Percentiles rank a stretch among this genome's conserved stretches.
phyloP scores from a whole-genome alignment of 1,140 invertebrate species.

The Drosophila carrolli region DNA sequence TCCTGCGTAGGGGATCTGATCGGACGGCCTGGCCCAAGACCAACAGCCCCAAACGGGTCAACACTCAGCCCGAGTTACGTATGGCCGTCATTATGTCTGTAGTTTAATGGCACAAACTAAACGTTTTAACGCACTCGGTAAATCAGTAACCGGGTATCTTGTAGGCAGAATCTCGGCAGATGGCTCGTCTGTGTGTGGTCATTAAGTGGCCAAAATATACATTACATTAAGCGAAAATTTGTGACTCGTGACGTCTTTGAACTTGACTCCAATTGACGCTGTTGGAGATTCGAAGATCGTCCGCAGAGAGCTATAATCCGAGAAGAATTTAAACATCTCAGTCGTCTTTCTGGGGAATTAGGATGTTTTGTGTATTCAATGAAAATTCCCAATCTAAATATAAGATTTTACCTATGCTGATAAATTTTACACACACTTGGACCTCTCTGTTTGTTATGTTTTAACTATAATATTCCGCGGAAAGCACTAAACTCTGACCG shows the following conservation, averaged over 20 bases:
- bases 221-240: constrained; percentile 58
- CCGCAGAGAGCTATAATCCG: not conserved
- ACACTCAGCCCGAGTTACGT: constrained; percentile 21
- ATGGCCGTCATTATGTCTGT: constrained; percentile 41
- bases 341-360: constrained; percentile 9
- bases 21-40: not conserved
- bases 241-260: constrained; percentile 74
- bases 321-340: constrained; percentile 2
- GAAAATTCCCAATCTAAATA: constrained; percentile 47
- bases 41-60: constrained; percentile 26
- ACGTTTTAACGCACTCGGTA: constrained; percentile 60
- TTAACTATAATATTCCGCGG: constrained; percentile 64
- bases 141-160: constrained; percentile 40
- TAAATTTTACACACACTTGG: constrained; percentile 24
- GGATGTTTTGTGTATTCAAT: constrained; percentile 30
- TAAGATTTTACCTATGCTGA: constrained; percentile 37
- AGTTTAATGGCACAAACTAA: constrained; percentile 69
- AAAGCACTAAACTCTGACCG: constrained; percentile 61
- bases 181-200: constrained; percentile 28
- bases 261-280: constrained; percentile 54
- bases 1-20: constrained; percentile 3
- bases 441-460: constrained; percentile 60
- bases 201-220: constrained; percentile 56
- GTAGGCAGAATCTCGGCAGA: constrained; percentile 4
- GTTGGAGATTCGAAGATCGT: not conserved